phyloP scores from a whole-genome alignment of 2,113 vertebrate genomes.

The Pandion haliaetus region DNA sequence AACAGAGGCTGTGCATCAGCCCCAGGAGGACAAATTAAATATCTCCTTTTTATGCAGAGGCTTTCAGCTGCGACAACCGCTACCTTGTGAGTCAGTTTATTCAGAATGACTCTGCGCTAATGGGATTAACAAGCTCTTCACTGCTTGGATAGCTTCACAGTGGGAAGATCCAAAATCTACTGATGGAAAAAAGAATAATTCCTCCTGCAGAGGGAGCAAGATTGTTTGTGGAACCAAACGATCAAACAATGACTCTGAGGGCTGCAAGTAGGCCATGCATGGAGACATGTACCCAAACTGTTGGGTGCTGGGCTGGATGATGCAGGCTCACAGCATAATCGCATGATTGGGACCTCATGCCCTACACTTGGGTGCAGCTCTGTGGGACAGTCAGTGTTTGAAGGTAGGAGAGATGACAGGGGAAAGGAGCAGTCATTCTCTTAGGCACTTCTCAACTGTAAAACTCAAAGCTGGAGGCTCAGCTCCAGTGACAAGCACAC shows the following conservation, averaged over 20 bases:
- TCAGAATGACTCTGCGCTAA: background rate
- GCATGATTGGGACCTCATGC: rapidly evolving
- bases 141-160: background rate
- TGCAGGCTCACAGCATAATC: rapidly evolving
- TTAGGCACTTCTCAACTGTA: background rate
- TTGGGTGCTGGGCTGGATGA: rapidly evolving
- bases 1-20: background rate
- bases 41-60: background rate
- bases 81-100: background rate
- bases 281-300: background rate
- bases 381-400: background rate
- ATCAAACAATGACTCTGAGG: background rate
- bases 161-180: constrained; percentile 48
- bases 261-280: background rate
- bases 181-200: constrained; percentile 17
- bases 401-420: background rate
- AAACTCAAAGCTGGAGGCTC: background rate
- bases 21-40: background rate
- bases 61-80: background rate
- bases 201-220: background rate
- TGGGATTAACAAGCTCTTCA: constrained; percentile 22
- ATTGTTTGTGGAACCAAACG: constrained; percentile 27
- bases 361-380: background rate
- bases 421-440: background rate
- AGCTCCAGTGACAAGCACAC: rapidly evolving